phyloP scores from a whole-genome alignment of 2,113 vertebrate species.

The Plestiodon gilberti region DNA sequence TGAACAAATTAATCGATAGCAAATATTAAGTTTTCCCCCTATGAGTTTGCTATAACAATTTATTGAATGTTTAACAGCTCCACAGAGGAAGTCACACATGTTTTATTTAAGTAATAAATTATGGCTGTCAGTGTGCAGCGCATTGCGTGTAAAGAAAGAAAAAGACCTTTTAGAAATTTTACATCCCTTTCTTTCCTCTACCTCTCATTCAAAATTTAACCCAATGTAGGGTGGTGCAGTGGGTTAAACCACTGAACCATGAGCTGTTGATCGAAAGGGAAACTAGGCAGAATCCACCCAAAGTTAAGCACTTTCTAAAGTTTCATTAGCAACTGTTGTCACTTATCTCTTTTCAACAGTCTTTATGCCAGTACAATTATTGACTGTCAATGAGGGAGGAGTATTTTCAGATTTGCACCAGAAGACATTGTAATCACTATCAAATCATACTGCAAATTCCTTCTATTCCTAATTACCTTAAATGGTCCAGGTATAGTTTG shows the following conservation, averaged over 20 bases:
- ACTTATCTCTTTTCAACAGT: background rate
- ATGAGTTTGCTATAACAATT: slow-evolving; percentile 10
- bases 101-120: slow-evolving; percentile 18
- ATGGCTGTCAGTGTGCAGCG: background rate
- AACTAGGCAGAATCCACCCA: background rate
- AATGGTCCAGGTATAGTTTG: background rate
- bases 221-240: background rate
- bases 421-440: too few relatives aligned
- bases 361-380: background rate
- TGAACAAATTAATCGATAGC: background rate
- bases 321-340: background rate
- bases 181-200: background rate
- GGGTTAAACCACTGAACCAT: background rate
- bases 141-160: background rate
- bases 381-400: background rate
- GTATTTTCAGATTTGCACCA: too few relatives aligned
- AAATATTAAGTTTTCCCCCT: background rate
- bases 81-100: background rate
- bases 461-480: background rate
- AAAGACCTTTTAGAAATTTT: background rate
- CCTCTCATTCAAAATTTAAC: background rate
- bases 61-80: slow-evolving; percentile 2
- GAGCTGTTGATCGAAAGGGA: too few relatives aligned
- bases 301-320: background rate
- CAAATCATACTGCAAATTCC: background rate